phyloP scores from a whole-genome alignment of 2,888 invertebrate genomes.

The Chalcosyrphus nemorum region DNA sequence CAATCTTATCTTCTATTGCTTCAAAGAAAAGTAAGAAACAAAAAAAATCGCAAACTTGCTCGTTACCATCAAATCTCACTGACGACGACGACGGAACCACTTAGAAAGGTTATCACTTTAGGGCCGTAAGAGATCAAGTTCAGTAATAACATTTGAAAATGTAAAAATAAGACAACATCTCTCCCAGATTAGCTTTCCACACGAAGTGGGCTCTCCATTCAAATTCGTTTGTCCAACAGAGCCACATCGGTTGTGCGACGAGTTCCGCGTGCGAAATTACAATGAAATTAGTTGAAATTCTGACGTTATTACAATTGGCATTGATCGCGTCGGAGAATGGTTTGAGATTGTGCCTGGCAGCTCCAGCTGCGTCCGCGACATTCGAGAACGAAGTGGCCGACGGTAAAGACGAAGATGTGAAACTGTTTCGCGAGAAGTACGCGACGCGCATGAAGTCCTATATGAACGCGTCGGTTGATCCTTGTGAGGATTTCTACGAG shows the following conservation, averaged over 20 bases:
- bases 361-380: background rate
- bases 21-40: background rate
- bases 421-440: slow-evolving; percentile 74
- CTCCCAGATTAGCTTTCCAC: background rate
- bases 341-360: background rate
- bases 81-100: background rate
- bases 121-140: slow-evolving; percentile 33
- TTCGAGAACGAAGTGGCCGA: slow-evolving; percentile 70
- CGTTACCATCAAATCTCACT: background rate
- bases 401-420: slow-evolving; percentile 29
- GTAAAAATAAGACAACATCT: background rate
- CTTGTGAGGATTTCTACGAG: slow-evolving; percentile 80
- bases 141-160: slow-evolving; percentile 14
- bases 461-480: slow-evolving; percentile 78
- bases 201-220: slow-evolving; percentile 26
- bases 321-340: background rate
- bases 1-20: no score
- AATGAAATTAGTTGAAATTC: slow-evolving; percentile 10
- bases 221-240: slow-evolving; percentile 10
- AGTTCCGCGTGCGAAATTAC: slow-evolving; percentile 1
- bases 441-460: slow-evolving; percentile 76
- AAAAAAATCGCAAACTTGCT: background rate
- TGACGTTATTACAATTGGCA: slow-evolving; percentile 15
- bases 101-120: slow-evolving; percentile 49
- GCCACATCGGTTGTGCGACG: slow-evolving; percentile 21